Conservation (phyloP, 2,888 invertebrate genomes). For the Ceratothoa steindachneri region DNA sequence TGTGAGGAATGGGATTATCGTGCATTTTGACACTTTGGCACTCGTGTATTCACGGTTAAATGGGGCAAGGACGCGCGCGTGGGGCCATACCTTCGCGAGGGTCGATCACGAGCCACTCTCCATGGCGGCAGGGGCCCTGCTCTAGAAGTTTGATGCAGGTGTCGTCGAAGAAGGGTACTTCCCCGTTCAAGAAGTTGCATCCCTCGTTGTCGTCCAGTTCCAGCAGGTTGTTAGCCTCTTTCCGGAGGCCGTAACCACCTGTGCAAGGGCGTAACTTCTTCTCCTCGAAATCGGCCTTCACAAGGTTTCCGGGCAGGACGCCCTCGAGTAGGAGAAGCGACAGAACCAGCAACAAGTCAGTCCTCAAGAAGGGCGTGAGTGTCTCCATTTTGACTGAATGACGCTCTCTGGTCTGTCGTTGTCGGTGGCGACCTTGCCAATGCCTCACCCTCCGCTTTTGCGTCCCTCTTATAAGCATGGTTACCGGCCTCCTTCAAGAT, state of each 20-base stretch:
- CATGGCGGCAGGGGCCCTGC: not conserved
- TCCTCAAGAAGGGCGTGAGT: not conserved
- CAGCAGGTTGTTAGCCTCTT: not conserved
- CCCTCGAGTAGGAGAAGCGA: not conserved
- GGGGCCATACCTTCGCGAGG: not conserved
- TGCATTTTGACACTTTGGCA: no score
- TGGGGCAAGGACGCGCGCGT: no score
- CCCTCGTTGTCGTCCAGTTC: conserved; percentile 1
- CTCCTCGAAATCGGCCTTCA: not conserved
- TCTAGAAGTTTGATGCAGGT: not conserved
- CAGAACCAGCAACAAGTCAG: not conserved
- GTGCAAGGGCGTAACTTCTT: not conserved
- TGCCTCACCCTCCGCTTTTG: not conserved
- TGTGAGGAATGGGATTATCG: no score
- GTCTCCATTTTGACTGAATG: not conserved
- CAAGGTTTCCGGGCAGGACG: not conserved
- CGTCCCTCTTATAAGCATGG: not conserved
- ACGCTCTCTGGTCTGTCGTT: not conserved
- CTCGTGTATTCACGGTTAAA: no score
- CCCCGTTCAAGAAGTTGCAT: not conserved
- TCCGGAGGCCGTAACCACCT: not conserved
- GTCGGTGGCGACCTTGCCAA: not conserved
- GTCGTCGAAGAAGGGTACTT: not conserved
- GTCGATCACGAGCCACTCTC: conserved; percentile 7
- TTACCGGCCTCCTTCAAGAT: not conserved